phyloP scores from a whole-genome alignment of 2,888 invertebrate genomes.

The Strigamia crassipes region DNA sequence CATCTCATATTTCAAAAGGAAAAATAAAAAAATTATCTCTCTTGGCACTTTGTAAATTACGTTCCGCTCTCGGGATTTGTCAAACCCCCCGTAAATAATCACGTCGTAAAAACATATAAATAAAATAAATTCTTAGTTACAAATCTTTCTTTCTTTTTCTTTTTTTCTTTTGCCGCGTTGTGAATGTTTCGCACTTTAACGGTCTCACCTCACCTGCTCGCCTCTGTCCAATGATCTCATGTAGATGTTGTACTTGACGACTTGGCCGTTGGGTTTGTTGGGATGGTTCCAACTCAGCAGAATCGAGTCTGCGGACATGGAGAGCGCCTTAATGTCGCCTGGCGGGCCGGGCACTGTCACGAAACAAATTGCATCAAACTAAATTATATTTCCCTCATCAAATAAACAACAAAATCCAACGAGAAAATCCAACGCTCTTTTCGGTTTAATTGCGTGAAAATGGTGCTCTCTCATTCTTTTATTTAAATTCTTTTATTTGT shows the following conservation, averaged over 20 bases:
- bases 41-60: background rate
- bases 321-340: conserved; percentile 49
- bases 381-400: conserved; percentile 19
- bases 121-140: too few species aligned
- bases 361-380: conserved; percentile 11
- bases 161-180: background rate
- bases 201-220: conserved; percentile 38
- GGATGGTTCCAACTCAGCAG: conserved; percentile 48
- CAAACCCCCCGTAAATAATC: background rate
- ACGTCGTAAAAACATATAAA: too few species aligned
- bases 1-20: background rate
- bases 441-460: background rate
- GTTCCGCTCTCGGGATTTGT: background rate
- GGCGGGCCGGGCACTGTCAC: conserved; percentile 49
- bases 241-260: conserved; percentile 49
- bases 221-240: conserved; percentile 47
- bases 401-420: background rate
- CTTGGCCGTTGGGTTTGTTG: conserved; percentile 48
- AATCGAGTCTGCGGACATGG: conserved; percentile 48
- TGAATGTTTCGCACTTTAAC: background rate
- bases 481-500: too few species aligned
- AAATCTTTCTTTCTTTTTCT: background rate
- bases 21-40: background rate
- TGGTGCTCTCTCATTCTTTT: background rate
- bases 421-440: background rate